Conservation (phyloP, 1,140 invertebrate genomes). For the Atta cephalotes region DNA sequence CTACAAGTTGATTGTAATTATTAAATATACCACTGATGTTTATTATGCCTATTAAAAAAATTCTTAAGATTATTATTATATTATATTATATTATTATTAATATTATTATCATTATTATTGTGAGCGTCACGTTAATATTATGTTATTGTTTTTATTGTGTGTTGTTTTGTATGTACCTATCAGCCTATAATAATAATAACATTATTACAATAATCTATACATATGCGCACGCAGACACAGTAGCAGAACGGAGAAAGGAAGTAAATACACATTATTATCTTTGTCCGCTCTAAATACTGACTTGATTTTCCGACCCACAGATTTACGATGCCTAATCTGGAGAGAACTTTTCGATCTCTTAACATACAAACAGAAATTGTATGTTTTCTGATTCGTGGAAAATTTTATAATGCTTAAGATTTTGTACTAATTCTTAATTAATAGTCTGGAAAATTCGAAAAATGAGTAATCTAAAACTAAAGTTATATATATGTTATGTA, state of each 20-base stretch:
- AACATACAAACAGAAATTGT: conserved; percentile 24
- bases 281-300: conserved; percentile 53
- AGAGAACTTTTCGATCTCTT: conserved; percentile 7
- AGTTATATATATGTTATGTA: conserved; percentile 45
- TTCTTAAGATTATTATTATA: conserved; percentile 82
- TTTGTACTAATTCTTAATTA: conserved; percentile 19
- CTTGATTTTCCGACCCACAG: conserved; percentile 32
- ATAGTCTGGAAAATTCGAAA: conserved; percentile 1
- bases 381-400: conserved; percentile 19
- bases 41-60: conserved; percentile 81
- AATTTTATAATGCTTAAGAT: conserved; percentile 28
- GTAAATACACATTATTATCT: conserved; percentile 51
- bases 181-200: conserved; percentile 82
- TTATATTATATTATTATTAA: conserved; percentile 81
- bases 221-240: conserved; percentile 10
- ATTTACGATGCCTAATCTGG: neutral
- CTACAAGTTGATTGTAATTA: conserved; percentile 82
- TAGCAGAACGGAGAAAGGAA: conserved; percentile 52
- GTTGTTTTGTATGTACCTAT: conserved; percentile 86
- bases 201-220: conserved; percentile 82
- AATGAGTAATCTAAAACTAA: conserved; percentile 20
- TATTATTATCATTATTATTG: conserved; percentile 82
- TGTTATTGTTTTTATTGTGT: conserved; percentile 87
- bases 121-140: conserved; percentile 86
- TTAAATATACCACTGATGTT: conserved; percentile 84